Evolutionary conservation across 2,797 vertebrate genomes (phyloP).

Genomic region (Leuciscus waleckii): DNA sequence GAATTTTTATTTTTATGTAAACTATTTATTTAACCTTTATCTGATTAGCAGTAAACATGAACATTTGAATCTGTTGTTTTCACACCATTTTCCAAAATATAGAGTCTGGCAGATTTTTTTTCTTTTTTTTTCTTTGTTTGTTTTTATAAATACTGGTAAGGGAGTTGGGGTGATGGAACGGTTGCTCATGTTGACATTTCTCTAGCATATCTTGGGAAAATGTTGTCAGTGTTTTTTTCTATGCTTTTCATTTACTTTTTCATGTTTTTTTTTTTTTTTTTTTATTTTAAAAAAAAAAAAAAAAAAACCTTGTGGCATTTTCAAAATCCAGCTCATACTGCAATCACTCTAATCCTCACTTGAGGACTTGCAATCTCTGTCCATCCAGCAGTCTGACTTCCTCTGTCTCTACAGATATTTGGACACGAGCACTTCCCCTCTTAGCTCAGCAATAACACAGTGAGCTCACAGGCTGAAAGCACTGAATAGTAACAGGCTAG

Average conservation of each 20-base stretch:
- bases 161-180: slow-evolving; percentile 43
- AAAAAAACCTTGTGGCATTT: slow-evolving; percentile 43
- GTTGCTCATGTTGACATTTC: slow-evolving; percentile 61
- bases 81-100: slow-evolving; percentile 4
- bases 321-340: slow-evolving; percentile 45
- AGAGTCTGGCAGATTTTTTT: not conserved
- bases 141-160: slow-evolving; percentile 46
- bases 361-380: slow-evolving; percentile 39
- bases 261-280: no score
- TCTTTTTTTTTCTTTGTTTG: not conserved
- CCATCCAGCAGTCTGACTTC: slow-evolving; percentile 45
- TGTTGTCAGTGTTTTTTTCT: slow-evolving; percentile 41
- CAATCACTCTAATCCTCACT: slow-evolving; percentile 52
- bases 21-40: not conserved
- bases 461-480: slow-evolving; percentile 72
- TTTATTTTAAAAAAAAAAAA: slow-evolving; percentile 45
- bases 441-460: slow-evolving; percentile 55
- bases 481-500: slow-evolving; percentile 85
- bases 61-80: slow-evolving; percentile 8
- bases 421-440: slow-evolving; percentile 56
- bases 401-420: slow-evolving; percentile 65
- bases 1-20: no score
- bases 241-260: slow-evolving; percentile 53
- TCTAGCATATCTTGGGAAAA: slow-evolving; percentile 51
- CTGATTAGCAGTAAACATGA: not conserved